These are phyloP conservation scores for Columba janthina DNA, from an alignment of 2,113 vertebrate species.

Conservation along the genomic window DNA sequence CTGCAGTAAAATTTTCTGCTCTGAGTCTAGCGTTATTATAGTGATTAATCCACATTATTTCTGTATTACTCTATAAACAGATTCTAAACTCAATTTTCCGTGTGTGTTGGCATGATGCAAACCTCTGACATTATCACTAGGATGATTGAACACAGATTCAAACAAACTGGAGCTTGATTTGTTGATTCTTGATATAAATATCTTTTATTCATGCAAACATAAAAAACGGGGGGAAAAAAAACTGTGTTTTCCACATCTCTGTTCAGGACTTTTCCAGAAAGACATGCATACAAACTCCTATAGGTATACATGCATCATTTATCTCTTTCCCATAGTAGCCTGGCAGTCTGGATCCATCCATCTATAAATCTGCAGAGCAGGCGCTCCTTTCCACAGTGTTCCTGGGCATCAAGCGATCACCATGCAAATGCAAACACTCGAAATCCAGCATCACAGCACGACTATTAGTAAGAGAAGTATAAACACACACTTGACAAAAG, in stretches of 20 bases:
- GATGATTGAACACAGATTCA: background rate
- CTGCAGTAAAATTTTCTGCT: background rate
- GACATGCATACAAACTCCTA: background rate
- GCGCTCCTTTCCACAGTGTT: background rate
- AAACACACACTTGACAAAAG: background rate
- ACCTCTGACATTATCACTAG: background rate
- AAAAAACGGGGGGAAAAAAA: background rate
- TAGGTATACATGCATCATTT: background rate
- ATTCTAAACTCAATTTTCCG: background rate
- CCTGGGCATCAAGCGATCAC: background rate
- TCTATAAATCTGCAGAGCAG: background rate
- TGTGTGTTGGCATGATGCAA: background rate
- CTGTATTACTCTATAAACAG: background rate
- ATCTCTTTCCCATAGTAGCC: background rate
- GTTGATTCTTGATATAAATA: background rate
- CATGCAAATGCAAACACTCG: background rate
- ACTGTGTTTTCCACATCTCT: background rate
- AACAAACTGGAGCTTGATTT: background rate
- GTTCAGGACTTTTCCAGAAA: background rate
- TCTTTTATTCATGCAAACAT: background rate
- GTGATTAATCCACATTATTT: background rate
- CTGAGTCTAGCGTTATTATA: background rate
- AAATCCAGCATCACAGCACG: background rate
- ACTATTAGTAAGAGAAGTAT: background rate
- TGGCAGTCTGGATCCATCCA: background rate